Base-by-base conservation (phyloP, 2,797 vertebrate genomes). In the Acomys russatus region DNA sequence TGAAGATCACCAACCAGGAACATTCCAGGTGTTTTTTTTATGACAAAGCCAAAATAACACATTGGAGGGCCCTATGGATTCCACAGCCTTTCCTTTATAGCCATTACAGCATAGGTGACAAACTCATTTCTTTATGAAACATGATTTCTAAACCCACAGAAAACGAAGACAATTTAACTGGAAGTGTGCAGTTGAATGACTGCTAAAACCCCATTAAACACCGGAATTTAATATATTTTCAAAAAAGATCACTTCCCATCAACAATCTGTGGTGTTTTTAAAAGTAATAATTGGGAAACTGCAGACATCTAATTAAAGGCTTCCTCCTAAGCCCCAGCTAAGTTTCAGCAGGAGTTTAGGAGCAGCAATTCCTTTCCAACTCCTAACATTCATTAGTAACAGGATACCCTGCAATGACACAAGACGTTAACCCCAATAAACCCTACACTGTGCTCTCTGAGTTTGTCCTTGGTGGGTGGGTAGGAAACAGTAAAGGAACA, bases 1-100 rank as follows among this genome's bases (percentile, higher is more conserved):
- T 30, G 88, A 86, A 94, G 92, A 11, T 23, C 94, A 90, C 63
- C 71, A 97, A 95, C 28, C 88, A 35, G 71, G 38, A 22, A 44
- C 4, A 94, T 1, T 23, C 20, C 80, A 88, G 66, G 25, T 92
- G n/a, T 54, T 98, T 96, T 98, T 96, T 85, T 76, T 18, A 71
- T 25, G 25, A 94, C 17, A 96, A 9, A 73, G 94, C 97, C 78
- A 92, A 92, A 88, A 70, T 77, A 56, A n/a, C 90, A 95, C 66
- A 73, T 35, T 71, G 33, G 61, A 61, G 80, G 93, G 91, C n/a
- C 83, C 6, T 15, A 92, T 88, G 35, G 82, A 91, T 78, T 70
- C 92, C 23, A 22, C 8, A 70, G 8, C 14, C 90, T 96, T 93
- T 94, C 90, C 95, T 79, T 92, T 76, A 78, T 8, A 56, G 23